Percentiles rank a stretch among this genome's conserved stretches.
Evolutionary conservation across 2,113 vertebrate species (phyloP).

Genomic region (Sapayoa aenigma): DNA sequence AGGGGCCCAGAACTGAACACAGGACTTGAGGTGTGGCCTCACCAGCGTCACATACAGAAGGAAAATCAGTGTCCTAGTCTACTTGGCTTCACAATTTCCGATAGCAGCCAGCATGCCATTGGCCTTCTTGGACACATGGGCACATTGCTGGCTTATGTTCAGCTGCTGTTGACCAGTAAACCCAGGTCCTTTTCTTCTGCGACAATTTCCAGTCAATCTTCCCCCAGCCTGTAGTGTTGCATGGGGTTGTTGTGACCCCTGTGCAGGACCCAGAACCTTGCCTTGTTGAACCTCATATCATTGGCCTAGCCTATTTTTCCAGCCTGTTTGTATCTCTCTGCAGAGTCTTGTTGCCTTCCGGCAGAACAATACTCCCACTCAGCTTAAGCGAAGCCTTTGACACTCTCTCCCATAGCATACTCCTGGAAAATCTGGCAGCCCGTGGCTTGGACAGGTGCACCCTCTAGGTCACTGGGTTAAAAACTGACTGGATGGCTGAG

Average conservation of each 20-base stretch:
- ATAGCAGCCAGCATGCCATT: background rate
- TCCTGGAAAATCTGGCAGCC: too few relatives aligned
- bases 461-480: too few relatives aligned
- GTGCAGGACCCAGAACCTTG: background rate
- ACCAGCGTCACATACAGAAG: background rate
- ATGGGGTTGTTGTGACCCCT: background rate
- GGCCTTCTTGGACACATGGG: background rate
- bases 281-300: background rate
- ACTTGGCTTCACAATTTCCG: background rate
- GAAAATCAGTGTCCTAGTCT: background rate
- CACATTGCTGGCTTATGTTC: background rate
- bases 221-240: rapidly evolving
- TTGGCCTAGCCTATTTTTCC: background rate
- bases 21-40: background rate
- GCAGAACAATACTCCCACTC: rapidly evolving
- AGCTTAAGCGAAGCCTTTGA: background rate
- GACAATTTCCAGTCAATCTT: background rate
- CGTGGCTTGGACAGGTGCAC: too few relatives aligned
- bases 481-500: too few relatives aligned
- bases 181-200: background rate
- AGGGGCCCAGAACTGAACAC: rapidly evolving
- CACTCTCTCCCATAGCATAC: too few relatives aligned
- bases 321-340: background rate
- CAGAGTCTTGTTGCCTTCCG: background rate
- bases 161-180: background rate